Evolutionary conservation across 2,888 invertebrate species (phyloP).

Genomic region (Cryptops parisi): DNA sequence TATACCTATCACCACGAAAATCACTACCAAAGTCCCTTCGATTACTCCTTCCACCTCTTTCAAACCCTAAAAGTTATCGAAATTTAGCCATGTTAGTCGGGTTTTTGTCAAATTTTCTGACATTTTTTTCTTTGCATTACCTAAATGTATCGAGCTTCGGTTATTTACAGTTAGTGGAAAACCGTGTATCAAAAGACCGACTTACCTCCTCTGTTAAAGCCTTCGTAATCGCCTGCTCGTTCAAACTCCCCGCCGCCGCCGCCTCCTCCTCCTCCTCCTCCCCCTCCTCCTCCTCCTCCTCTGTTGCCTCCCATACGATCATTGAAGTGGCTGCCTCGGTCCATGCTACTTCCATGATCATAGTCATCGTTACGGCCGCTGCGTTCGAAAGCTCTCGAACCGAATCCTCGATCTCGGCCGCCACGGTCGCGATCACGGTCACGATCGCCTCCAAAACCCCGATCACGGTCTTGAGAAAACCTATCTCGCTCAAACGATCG

Average conservation of each 20-base stretch:
- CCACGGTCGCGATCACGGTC: slow-evolving; percentile 9
- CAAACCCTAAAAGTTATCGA: slow-evolving; percentile 11
- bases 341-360: slow-evolving; percentile 4
- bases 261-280: slow-evolving; percentile 20
- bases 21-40: slow-evolving; percentile 23
- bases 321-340: background rate
- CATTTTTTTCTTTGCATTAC: too few species aligned
- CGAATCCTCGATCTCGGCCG: slow-evolving; percentile 4
- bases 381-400: slow-evolving; percentile 20
- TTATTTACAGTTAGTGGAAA: background rate
- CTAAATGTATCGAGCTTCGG: too few species aligned
- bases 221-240: background rate
- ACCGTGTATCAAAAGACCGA: background rate
- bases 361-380: slow-evolving; percentile 13
- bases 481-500: too few species aligned
- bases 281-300: slow-evolving; percentile 20
- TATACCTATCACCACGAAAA: slow-evolving; percentile 16
- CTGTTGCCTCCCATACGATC: slow-evolving; percentile 18
- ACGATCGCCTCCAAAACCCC: slow-evolving; percentile 20
- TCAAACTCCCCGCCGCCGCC: slow-evolving; percentile 17
- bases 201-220: background rate
- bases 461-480: slow-evolving; percentile 23
- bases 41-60: slow-evolving; percentile 23
- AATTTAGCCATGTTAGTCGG: too few species aligned
- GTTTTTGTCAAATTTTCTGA: too few species aligned